Percentiles rank a stretch among this genome's conserved stretches.
Evolutionary conservation across 2,888 invertebrate species (phyloP).

Genomic region (Carabus problematicus): DNA sequence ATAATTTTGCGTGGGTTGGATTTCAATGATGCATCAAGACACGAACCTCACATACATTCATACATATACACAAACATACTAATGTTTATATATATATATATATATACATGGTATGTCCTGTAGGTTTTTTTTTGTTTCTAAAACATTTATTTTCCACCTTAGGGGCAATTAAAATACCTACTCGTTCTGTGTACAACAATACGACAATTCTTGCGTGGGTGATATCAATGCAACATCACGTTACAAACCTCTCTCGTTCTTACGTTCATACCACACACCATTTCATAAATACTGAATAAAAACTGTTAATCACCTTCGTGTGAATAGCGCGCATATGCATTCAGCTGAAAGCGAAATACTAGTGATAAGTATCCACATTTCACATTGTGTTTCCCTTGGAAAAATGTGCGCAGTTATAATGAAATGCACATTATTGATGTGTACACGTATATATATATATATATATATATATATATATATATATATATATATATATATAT

Average conservation of each 20-base stretch:
- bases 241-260: background rate
- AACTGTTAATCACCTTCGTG: no score
- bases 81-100: no score
- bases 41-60: background rate
- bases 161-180: background rate
- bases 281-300: no score
- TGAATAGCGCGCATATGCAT: background rate
- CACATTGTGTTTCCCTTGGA: background rate
- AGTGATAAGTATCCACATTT: no score
- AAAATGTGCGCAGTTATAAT: background rate
- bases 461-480: conserved; percentile 19
- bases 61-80: background rate
- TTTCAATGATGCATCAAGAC: no score
- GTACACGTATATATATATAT: conserved; percentile 15
- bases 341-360: background rate
- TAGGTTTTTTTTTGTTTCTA: no score
- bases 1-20: no score
- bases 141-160: background rate
- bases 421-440: background rate
- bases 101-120: no score
- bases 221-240: background rate
- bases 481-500: conserved; percentile 2
- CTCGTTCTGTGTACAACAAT: background rate
- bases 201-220: conserved; percentile 1
- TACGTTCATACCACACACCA: background rate